phyloP scores from a whole-genome alignment of 23 tunicate genomes.

The Botrylloides violaceus region DNA sequence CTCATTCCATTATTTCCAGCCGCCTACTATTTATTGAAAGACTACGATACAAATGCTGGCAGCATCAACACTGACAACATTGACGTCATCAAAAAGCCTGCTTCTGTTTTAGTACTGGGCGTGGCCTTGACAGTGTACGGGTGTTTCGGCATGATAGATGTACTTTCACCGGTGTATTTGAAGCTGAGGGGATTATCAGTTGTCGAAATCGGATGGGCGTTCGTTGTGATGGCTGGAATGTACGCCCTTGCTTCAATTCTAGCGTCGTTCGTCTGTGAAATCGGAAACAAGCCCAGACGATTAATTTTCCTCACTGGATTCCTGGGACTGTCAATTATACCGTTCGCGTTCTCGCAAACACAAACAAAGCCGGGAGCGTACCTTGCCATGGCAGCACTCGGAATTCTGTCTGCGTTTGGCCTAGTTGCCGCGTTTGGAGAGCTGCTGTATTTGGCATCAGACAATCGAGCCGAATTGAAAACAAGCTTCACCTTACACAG shows the following conservation, averaged over 20 bases:
- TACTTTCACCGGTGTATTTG: background rate
- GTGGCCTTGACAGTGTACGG: background rate
- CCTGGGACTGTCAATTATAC: background rate
- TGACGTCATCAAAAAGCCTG: background rate
- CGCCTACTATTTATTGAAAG: background rate
- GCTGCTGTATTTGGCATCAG: background rate
- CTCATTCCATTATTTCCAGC: background rate
- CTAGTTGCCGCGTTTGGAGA: background rate
- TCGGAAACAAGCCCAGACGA: background rate
- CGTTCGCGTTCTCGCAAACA: background rate
- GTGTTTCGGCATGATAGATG: background rate
- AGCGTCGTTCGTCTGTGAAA: background rate
- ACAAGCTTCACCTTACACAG: background rate
- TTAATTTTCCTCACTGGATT: background rate
- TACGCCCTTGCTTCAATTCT: background rate
- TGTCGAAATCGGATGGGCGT: background rate
- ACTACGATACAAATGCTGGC: background rate
- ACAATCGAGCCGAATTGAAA: background rate
- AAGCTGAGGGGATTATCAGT: background rate
- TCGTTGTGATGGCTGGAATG: background rate
- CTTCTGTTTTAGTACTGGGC: background rate
- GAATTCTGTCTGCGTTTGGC: background rate
- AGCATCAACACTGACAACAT: background rate
- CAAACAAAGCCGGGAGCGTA: background rate
- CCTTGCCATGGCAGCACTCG: background rate